A percentile compares a stretch with the other conserved stretches of the same genome.
These are phyloP conservation scores for Karalla daura DNA, from an alignment of 2,797 vertebrate genomes.

Conservation along the genomic window DNA sequence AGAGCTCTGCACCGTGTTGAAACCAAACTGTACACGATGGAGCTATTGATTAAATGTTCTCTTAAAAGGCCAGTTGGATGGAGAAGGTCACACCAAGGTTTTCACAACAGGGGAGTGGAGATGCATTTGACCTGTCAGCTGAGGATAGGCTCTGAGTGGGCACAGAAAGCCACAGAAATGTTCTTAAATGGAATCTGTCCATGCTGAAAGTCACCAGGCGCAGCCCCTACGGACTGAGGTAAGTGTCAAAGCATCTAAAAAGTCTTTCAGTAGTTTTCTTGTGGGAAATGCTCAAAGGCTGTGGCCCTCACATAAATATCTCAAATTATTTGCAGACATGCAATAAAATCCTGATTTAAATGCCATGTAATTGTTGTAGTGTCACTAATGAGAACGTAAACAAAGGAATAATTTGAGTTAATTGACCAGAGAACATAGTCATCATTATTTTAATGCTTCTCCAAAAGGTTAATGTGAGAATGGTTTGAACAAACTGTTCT, in stretches of 20 bases:
- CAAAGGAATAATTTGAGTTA: slow-evolving; percentile 18
- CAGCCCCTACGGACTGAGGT: slow-evolving; percentile 26
- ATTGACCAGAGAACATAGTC: slow-evolving; percentile 20
- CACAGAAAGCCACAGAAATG: slow-evolving; percentile 29
- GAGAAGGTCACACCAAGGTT: slow-evolving; percentile 70
- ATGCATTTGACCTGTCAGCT: slow-evolving; percentile 66
- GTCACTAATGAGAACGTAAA: slow-evolving; percentile 11
- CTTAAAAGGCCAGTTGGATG: slow-evolving; percentile 65
- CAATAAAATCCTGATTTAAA: slow-evolving; percentile 25
- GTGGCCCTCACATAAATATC: background rate
- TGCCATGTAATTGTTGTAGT: slow-evolving; percentile 1
- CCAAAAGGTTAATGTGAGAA: slow-evolving; percentile 49
- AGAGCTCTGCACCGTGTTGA: slow-evolving; percentile 35
- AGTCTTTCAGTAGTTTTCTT: slow-evolving; percentile 38
- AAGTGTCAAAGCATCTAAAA: slow-evolving; percentile 45
- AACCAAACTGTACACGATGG: slow-evolving; percentile 60
- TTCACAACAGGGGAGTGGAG: slow-evolving; percentile 59
- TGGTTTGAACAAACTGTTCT: slow-evolving; percentile 33
- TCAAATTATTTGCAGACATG: background rate
- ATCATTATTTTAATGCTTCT: slow-evolving; percentile 37
- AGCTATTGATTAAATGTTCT: slow-evolving; percentile 73
- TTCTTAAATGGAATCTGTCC: slow-evolving; percentile 60
- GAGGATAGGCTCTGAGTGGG: slow-evolving; percentile 48
- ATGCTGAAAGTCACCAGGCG: slow-evolving; percentile 53
- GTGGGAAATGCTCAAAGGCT: slow-evolving; percentile 4